Conservation (phyloP, 2,888 invertebrate genomes). For the Theodoxus fluviatilis region DNA sequence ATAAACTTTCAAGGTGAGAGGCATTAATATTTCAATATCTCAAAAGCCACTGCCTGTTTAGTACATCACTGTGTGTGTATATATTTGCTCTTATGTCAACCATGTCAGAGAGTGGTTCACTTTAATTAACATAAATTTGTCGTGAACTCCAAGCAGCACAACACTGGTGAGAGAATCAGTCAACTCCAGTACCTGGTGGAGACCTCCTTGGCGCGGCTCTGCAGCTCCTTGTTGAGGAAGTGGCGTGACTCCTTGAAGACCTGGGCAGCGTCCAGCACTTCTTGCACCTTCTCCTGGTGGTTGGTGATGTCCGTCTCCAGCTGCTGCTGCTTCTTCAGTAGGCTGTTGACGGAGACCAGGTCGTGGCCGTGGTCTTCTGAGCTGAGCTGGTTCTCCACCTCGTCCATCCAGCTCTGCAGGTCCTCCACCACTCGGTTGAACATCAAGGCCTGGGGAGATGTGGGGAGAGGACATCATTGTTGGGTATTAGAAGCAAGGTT, state of each 20-base stretch:
- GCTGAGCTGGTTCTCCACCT: constrained; percentile 79
- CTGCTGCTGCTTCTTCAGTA: constrained; percentile 72
- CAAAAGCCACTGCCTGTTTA: no score
- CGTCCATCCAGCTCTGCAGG: constrained; percentile 91
- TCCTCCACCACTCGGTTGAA: constrained; percentile 90
- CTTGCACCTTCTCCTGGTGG: constrained; percentile 80
- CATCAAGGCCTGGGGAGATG: constrained; percentile 74
- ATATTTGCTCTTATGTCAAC: no score
- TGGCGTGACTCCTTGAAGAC: constrained; percentile 82
- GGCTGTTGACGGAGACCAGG: constrained; percentile 82
- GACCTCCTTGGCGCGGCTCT: constrained; percentile 73
- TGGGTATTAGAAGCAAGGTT: no score
- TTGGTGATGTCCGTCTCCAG: constrained; percentile 86
- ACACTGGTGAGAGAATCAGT: no score
- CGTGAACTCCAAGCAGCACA: no score
- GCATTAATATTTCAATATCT: no score
- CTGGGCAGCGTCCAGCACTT: constrained; percentile 77
- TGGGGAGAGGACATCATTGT: no score
- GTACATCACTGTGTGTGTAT: no score
- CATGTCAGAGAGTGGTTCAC: no score
- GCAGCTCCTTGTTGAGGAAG: constrained; percentile 88
- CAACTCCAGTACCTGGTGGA: constrained; percentile 40
- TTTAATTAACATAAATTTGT: no score
- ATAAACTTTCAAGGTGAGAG: no score
- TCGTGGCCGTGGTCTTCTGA: constrained; percentile 87